Base-by-base conservation (phyloP, 2,113 vertebrate species). In the Dicerorhinus sumatrensis region DNA sequence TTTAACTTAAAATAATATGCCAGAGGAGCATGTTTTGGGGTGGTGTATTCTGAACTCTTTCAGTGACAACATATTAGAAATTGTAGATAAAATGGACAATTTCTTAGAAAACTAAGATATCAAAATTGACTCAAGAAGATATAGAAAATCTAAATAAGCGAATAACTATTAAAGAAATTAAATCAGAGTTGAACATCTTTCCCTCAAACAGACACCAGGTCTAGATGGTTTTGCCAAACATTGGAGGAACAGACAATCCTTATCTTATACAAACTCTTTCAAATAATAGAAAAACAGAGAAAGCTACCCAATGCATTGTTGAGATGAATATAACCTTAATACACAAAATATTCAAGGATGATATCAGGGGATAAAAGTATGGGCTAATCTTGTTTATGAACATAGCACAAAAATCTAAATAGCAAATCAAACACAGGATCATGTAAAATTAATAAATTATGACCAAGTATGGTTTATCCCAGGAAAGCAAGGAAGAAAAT, bases 261-360 rank as follows among this genome's bases (percentile, higher is more conserved):
- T 56, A 27, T 42, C 73, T 86, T 95, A 69, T 16, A 46, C 14
- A 46, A 70, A 87, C 18, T 76, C 83, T 90, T 75, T 70, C 60
- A 56, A 96, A 70, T 46, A 76, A 81, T 21, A 93, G 25, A 76
- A 51, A 80, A 89, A 80, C 27, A 92, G 31, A 88, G 72, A 93
- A 95, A 69, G 42, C 60, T 46, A 23, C 8, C 33, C 10, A 89
- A 7, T 54, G 29, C 17, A 27, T 31, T 58, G 42, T 11, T 73
- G 56, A 73, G 33, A 80, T 67, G 46, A 85, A 60, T 56, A 65
- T 27, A 62, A 56, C 4, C 54, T 84, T 83, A 92, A 83, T 62
- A 89, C 51, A 20, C 36, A 39, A 65, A 70, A 79, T 48, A 73
- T 58, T n/a, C 46, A 73, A 84, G 72, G 36, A 48, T 89, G 72